A percentile compares a stretch with the other conserved stretches of the same genome.
phyloP scores from a whole-genome alignment of 2,888 invertebrate genomes.

The Nymphalis polychloros region DNA sequence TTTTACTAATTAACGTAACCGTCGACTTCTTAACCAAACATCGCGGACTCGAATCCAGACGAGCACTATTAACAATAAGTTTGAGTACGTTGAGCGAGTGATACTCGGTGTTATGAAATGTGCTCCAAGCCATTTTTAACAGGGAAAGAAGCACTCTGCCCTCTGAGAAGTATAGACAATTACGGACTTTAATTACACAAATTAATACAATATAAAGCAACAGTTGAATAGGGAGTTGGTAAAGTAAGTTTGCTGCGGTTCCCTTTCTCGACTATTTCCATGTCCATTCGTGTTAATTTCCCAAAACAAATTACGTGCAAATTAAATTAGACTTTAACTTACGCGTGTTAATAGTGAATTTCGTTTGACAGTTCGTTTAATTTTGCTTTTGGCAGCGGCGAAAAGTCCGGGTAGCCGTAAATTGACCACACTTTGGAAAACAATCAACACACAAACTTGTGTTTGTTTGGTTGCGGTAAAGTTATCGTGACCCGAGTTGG shows the following conservation, averaged over 20 bases:
- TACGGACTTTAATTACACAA: too few relatives aligned
- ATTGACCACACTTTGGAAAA: conserved; percentile 61
- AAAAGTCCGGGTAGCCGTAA: conserved; percentile 43
- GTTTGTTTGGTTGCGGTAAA: conserved; percentile 40
- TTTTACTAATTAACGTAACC: too few relatives aligned
- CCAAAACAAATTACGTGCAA: conserved; percentile 19
- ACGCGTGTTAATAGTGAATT: conserved; percentile 24
- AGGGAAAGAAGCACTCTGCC: too few relatives aligned
- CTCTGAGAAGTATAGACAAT: too few relatives aligned
- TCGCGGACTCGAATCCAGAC: too few relatives aligned
- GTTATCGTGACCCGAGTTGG: background rate
- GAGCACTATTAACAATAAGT: too few relatives aligned
- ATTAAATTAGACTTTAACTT: conserved; percentile 36
- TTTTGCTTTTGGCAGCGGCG: conserved; percentile 39
- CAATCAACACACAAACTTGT: conserved; percentile 60
- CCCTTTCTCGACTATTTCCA: conserved; percentile 31
- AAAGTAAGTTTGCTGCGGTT: conserved; percentile 27
- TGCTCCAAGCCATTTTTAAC: too few relatives aligned
- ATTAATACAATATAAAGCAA: background rate
- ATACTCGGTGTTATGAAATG: too few relatives aligned
- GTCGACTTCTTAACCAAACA: too few relatives aligned
- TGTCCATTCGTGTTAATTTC: conserved; percentile 23
- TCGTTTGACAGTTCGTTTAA: conserved; percentile 27
- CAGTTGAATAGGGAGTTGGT: conserved; percentile 11
- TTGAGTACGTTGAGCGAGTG: too few relatives aligned